A percentile compares a stretch with the other conserved stretches of the same genome.
Evolutionary conservation across 2,797 vertebrate species (phyloP).

Genomic region (Taenioides sp.): DNA sequence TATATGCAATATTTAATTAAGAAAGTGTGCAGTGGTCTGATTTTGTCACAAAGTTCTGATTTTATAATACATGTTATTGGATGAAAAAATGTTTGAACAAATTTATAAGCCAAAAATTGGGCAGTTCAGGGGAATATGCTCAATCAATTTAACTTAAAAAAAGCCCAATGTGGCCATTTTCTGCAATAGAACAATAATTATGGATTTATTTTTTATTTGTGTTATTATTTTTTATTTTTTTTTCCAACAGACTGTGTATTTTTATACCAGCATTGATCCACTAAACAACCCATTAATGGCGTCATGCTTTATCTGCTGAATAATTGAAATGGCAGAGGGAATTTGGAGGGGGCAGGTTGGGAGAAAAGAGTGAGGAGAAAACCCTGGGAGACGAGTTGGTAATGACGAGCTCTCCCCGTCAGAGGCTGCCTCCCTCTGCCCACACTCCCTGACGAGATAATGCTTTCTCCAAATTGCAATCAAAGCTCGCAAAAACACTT

Average conservation of each 20-base stretch:
- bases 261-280: constrained; percentile 2
- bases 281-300: constrained; percentile 39
- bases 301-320: constrained; percentile 36
- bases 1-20: too few species aligned
- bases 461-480: constrained; percentile 82
- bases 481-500: constrained; percentile 81
- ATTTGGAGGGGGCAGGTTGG: constrained; percentile 16
- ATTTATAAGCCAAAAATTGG: too few species aligned
- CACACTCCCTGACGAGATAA: constrained; percentile 78
- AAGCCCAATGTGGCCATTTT: too few species aligned
- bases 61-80: too few species aligned
- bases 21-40: too few species aligned
- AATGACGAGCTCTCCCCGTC: constrained; percentile 78
- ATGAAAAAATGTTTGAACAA: too few species aligned
- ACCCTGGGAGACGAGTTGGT: constrained; percentile 64
- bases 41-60: too few species aligned
- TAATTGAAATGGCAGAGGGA: constrained; percentile 47
- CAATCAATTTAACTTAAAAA: too few species aligned
- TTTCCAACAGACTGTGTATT: not conserved
- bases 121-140: too few species aligned
- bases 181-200: too few species aligned
- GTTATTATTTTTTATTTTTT: too few species aligned
- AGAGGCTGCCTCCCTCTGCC: constrained; percentile 75
- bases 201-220: too few species aligned
- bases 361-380: constrained; percentile 57